Base-by-base conservation (phyloP, 2,888 invertebrate species). In the Drosophila algonquin region DNA sequence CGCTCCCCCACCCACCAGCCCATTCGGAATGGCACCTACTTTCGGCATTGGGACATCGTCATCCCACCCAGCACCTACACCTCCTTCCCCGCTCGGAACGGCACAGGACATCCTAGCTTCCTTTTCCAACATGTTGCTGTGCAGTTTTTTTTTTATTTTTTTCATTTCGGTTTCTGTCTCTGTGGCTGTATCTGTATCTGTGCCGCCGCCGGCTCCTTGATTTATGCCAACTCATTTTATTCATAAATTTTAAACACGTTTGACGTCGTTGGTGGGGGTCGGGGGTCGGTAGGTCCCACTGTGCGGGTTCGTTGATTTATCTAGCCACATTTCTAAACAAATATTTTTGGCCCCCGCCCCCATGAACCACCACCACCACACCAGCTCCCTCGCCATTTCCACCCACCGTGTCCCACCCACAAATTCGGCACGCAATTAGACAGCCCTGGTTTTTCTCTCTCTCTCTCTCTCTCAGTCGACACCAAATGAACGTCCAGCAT, bases 181-280 rank as follows among this genome's bases (percentile, higher is more conserved):
- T 54, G 64, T 69, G 75, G 60, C 52, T 16, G 63, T 80, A 76
- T 80, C 73, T 54, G 68, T 57, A 55, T 63, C 73, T 30, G 24
- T 51, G 71, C 61, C 69, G 61, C 55, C 69, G 57, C 53, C 44
- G 64, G 48, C 64, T 47, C 50, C 58, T 79, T 84, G 83, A 84
- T 84, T 84, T 87, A 84, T 84, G 85, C 80, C 61, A 73, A 81
- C 81, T 87, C 87, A 84, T 84, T 84, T 87, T 79, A 84, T 81
- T 84, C 87, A 84, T 81, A 84, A 87, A 84, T 80, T 84, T 75
- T 71, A 79, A 82, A 79, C 75, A 76, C 77, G 73, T 73, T 73
- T 63, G 67, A 54, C 58, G 45, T 58, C 51, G 54, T 44, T 7
- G 35, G n/a, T 16, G 8, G 59, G 44, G 32, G 27, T 53, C 21